These are phyloP conservation scores for Cetoscarus ocellatus DNA, from an alignment of 2,797 vertebrate genomes.

Conservation along the genomic window DNA sequence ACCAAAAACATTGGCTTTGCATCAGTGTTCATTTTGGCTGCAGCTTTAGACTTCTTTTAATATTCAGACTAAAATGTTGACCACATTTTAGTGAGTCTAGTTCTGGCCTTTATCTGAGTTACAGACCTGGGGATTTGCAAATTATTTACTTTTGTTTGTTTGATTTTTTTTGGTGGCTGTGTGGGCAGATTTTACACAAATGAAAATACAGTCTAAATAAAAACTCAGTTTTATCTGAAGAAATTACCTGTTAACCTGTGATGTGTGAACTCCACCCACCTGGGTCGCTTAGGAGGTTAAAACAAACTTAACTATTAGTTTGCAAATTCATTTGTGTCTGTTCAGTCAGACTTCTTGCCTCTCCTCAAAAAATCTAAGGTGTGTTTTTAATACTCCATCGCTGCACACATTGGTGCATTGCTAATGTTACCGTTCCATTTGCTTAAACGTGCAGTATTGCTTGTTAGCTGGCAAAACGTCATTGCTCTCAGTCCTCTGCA, in stretches of 20 bases:
- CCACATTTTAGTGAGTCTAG: conserved; percentile 66
- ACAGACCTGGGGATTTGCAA: conserved; percentile 40
- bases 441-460: conserved; percentile 31
- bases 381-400: conserved; percentile 1
- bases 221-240: background rate
- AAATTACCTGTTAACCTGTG: background rate
- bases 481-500: conserved; percentile 23
- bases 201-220: background rate
- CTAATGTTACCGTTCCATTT: conserved; percentile 19
- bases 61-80: conserved; percentile 71
- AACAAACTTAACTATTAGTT: conserved; percentile 36
- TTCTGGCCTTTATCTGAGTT: background rate
- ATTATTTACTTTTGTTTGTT: conserved; percentile 18
- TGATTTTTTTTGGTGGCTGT: background rate
- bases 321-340: conserved; percentile 34
- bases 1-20: conserved; percentile 70
- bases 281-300: conserved; percentile 4
- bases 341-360: background rate
- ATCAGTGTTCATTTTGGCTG: conserved; percentile 71
- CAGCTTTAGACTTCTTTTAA: conserved; percentile 46
- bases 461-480: conserved; percentile 25
- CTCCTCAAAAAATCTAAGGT: background rate
- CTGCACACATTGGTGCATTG: conserved; percentile 22
- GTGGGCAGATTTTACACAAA: conserved; percentile 20
- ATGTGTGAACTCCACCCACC: conserved; percentile 32